These are phyloP conservation scores for Spodoptera exigua DNA, from an alignment of 2,888 invertebrate species.

Conservation along the genomic window DNA sequence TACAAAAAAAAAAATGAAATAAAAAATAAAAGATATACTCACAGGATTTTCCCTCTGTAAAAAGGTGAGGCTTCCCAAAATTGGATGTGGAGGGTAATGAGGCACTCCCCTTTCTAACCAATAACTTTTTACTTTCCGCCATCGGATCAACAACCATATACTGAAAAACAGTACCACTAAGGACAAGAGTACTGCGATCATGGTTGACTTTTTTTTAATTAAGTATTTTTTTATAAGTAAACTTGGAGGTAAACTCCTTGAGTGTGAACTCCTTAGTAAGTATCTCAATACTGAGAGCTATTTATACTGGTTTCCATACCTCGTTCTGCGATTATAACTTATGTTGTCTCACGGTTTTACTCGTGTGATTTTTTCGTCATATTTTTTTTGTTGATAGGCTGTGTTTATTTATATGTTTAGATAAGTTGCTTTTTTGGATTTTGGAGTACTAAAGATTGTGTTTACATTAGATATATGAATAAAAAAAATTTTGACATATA, in stretches of 20 bases:
- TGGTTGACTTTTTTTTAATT: conserved; percentile 6
- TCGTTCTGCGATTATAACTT: no score
- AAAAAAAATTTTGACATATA: no score
- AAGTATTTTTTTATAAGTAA: no score
- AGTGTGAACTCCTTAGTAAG: background rate
- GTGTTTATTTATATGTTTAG: no score
- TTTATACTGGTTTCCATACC: conserved; percentile 16
- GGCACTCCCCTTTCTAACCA: conserved; percentile 68
- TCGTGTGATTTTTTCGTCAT: no score
- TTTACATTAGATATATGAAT: no score
- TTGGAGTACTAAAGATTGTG: no score
- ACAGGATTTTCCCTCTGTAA: conserved; percentile 66
- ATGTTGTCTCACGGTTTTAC: no score
- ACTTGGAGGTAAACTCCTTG: no score
- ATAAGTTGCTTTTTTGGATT: no score
- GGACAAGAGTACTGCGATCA: conserved; percentile 26
- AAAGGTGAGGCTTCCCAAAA: conserved; percentile 71
- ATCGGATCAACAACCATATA: conserved; percentile 49
- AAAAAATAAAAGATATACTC: conserved; percentile 32
- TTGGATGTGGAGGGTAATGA: conserved; percentile 59
- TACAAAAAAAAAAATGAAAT: background rate
- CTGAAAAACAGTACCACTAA: conserved; percentile 2
- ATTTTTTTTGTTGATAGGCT: no score
- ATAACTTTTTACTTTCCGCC: conserved; percentile 59
- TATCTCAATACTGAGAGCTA: conserved; percentile 9